Evolutionary conservation across 2,113 vertebrate species (phyloP).

Genomic region (Scophthalmus maximus): DNA sequence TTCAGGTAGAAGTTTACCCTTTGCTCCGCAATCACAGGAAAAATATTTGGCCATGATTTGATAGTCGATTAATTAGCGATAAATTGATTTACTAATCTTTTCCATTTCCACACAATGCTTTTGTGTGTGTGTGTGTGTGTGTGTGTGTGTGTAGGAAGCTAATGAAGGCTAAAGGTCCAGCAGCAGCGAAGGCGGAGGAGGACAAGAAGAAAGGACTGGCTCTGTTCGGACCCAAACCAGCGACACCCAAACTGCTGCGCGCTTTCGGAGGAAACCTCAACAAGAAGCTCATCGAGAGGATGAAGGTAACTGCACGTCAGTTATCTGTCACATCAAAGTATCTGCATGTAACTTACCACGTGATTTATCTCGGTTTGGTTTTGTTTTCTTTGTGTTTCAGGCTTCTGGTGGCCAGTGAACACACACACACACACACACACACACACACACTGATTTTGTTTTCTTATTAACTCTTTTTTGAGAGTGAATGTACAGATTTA

Average conservation of each 20-base stretch:
- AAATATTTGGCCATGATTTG: too few species aligned
- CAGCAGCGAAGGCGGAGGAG: conserved; percentile 68
- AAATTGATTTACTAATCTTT: too few species aligned
- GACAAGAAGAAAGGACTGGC: conserved; percentile 80
- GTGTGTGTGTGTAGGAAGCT: conserved; percentile 82
- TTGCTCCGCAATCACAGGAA: too few species aligned
- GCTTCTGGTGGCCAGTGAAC: background rate
- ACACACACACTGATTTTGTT: background rate
- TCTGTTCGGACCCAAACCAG: conserved; percentile 82
- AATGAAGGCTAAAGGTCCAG: conserved; percentile 87
- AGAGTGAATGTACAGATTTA: conserved; percentile 56
- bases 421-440: too few species aligned
- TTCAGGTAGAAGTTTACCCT: too few species aligned
- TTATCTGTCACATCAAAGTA: background rate
- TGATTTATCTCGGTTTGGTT: background rate
- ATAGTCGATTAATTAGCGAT: too few species aligned
- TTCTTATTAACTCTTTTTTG: conserved; percentile 55
- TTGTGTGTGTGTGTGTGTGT: background rate
- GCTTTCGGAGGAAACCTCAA: conserved; percentile 73
- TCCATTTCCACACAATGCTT: background rate
- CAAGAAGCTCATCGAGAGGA: conserved; percentile 47
- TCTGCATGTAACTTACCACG: background rate
- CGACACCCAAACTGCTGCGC: conserved; percentile 89
- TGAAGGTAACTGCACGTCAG: conserved; percentile 67
- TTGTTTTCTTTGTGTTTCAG: conserved; percentile 24